phyloP scores from a whole-genome alignment of 92 coral and sea anemone genomes.

The Phenganax marumi region DNA sequence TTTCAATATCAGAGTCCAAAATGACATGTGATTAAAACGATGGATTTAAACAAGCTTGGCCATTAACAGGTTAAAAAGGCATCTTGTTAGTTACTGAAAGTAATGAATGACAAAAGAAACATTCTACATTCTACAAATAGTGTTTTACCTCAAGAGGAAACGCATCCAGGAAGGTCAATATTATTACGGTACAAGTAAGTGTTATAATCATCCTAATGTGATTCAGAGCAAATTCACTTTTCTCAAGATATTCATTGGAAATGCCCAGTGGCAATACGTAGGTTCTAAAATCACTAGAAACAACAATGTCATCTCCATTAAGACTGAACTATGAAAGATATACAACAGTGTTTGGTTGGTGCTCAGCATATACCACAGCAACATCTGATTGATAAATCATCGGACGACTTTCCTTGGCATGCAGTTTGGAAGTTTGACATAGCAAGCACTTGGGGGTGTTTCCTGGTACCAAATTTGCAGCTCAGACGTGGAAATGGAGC shows the following conservation, averaged over 20 bases:
- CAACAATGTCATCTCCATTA: not conserved
- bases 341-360: not conserved
- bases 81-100: not conserved
- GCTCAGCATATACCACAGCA: not conserved
- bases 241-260: not conserved
- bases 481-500: slow-evolving; percentile 2
- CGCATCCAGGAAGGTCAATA: not conserved
- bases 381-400: not conserved
- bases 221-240: slow-evolving; percentile 3
- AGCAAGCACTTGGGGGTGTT: slow-evolving; percentile 6
- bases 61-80: too few species aligned
- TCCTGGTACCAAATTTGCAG: not conserved
- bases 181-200: not conserved
- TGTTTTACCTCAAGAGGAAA: not conserved
- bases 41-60: too few species aligned
- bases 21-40: too few species aligned
- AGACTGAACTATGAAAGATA: not conserved
- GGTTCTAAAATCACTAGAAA: not conserved
- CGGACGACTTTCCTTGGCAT: not conserved
- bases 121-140: not conserved
- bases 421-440: not conserved
- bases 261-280: too few species aligned
- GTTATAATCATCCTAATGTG: not conserved
- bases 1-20: too few species aligned
- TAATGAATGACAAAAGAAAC: not conserved